A percentile compares a stretch with the other conserved stretches of the same genome.
phyloP scores from a whole-genome alignment of 2,113 vertebrate genomes.

The Onychostoma macrolepis region DNA sequence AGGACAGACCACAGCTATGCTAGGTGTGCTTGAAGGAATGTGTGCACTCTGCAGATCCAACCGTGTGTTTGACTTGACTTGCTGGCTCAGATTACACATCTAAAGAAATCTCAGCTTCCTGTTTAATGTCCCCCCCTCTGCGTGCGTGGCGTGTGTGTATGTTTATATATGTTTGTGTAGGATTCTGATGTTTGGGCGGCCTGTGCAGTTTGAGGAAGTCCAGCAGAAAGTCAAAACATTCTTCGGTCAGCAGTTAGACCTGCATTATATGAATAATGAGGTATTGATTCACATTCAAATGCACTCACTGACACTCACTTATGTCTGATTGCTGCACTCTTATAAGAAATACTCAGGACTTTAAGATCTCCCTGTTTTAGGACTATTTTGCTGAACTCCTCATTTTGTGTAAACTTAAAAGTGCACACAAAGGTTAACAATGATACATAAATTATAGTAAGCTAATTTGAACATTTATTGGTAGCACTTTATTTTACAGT shows the following conservation, averaged over 20 bases:
- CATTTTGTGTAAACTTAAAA: neutral
- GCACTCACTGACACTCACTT: conserved; percentile 2
- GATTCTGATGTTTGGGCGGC: conserved; percentile 90
- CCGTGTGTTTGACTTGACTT: conserved; percentile 43
- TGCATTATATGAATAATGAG: conserved; percentile 97
- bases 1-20: conserved; percentile 88
- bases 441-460: neutral
- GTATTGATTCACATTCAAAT: conserved; percentile 66
- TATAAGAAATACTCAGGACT: neutral
- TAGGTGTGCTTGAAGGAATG: conserved; percentile 86
- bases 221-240: conserved; percentile 90
- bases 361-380: neutral
- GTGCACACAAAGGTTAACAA: neutral
- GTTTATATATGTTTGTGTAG: conserved; percentile 65
- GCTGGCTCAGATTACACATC: conserved; percentile 17
- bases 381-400: neutral
- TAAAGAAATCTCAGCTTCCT: conserved; percentile 49
- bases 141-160: conserved; percentile 50
- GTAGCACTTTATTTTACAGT: neutral
- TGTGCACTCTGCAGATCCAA: conserved; percentile 63
- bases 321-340: neutral
- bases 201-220: conserved; percentile 91
- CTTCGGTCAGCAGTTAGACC: conserved; percentile 90
- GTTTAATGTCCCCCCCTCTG: conserved; percentile 39
- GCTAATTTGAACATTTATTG: neutral